These are phyloP conservation scores for Sycobia sp. DNA, from an alignment of 1,140 invertebrate genomes.

Conservation along the genomic window DNA sequence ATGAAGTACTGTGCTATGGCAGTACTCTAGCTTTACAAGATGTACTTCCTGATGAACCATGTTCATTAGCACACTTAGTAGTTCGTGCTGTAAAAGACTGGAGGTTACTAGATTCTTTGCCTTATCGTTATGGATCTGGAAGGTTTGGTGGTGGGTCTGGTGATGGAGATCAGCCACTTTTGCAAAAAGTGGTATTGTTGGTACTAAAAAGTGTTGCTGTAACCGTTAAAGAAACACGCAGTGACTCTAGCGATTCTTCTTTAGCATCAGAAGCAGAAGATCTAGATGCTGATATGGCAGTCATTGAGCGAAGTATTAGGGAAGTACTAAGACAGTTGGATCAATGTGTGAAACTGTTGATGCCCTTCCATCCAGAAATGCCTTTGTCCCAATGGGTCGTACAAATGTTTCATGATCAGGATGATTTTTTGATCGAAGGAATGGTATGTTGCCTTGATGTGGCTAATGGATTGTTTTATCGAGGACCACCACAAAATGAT, in stretches of 20 bases:
- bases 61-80: constrained; percentile 78
- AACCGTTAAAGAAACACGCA: constrained; percentile 86
- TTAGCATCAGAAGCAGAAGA: constrained; percentile 81
- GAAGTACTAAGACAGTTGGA: constrained; percentile 83
- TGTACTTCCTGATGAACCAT: constrained; percentile 83
- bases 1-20: constrained; percentile 88
- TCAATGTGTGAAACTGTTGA: constrained; percentile 77
- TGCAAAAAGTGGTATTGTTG: constrained; percentile 83
- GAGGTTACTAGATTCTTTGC: constrained; percentile 73
- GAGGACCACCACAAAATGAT: constrained; percentile 78
- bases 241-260: constrained; percentile 83
- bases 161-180: constrained; percentile 68
- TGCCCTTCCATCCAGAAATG: constrained; percentile 86
- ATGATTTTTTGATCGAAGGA: constrained; percentile 89
- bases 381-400: constrained; percentile 86
- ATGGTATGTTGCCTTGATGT: constrained; percentile 91
- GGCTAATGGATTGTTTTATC: constrained; percentile 80
- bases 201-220: constrained; percentile 88
- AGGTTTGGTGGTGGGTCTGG: constrained; percentile 64
- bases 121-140: constrained; percentile 63
- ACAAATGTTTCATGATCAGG: constrained; percentile 86
- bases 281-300: constrained; percentile 86
- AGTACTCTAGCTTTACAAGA: constrained; percentile 87
- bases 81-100: constrained; percentile 85
- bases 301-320: constrained; percentile 82